Evolutionary conservation across 2,797 vertebrate species (phyloP).

Genomic region (Pempheris klunzingeri): DNA sequence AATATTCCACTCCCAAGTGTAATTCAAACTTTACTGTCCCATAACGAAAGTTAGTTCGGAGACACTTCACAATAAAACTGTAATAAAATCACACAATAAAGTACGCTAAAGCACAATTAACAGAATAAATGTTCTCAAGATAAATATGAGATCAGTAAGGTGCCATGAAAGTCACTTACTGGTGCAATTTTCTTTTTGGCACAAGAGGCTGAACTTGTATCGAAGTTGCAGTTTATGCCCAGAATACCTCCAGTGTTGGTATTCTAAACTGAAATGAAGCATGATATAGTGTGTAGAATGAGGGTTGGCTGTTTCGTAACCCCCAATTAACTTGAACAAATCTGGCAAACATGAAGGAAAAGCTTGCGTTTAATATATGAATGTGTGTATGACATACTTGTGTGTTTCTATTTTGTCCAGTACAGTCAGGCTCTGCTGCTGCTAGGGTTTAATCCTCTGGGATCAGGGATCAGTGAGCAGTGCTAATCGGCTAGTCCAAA

Average conservation of each 20-base stretch:
- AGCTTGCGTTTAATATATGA: conserved; percentile 1
- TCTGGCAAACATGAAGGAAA: conserved; percentile 21
- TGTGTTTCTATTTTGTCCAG: conserved; percentile 22
- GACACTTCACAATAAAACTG: conserved; percentile 45
- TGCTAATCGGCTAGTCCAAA: conserved; percentile 70
- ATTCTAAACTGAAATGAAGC: not conserved
- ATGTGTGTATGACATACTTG: conserved; percentile 13
- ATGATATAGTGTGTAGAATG: not conserved
- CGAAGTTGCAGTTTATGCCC: not conserved
- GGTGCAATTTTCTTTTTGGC: not conserved
- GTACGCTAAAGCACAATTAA: conserved; percentile 33
- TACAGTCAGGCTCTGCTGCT: conserved; percentile 22
- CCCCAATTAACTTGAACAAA: conserved; percentile 16
- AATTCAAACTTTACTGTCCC: conserved; percentile 43
- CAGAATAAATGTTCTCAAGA: conserved; percentile 18
- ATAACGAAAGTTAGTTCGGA: conserved; percentile 40
- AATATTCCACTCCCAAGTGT: conserved; percentile 2
- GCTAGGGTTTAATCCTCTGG: conserved; percentile 54
- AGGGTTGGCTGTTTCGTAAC: conserved; percentile 14
- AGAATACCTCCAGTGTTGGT: not conserved
- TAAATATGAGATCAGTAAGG: not conserved
- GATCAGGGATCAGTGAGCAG: conserved; percentile 63
- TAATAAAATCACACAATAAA: conserved; percentile 47
- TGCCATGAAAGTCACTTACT: conserved; percentile 10
- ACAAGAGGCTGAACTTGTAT: not conserved